These are phyloP conservation scores for Meiosimyza decipiens DNA, from an alignment of 2,888 invertebrate genomes.

Conservation along the genomic window DNA sequence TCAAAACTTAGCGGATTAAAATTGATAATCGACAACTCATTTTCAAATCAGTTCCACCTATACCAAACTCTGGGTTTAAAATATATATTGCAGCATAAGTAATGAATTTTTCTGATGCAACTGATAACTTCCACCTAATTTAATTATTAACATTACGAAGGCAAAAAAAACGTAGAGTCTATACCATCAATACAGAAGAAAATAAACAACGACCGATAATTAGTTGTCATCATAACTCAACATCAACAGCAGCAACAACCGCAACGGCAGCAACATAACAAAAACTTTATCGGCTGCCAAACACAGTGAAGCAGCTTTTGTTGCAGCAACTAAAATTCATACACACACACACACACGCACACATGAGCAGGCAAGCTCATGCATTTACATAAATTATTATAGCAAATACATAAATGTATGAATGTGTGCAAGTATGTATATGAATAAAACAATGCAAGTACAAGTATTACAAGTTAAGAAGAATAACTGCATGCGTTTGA, in stretches of 20 bases:
- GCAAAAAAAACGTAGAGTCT: background rate
- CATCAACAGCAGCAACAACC: slow-evolving; percentile 7
- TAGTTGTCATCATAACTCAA: slow-evolving; percentile 18
- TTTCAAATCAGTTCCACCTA: no score
- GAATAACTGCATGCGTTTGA: background rate
- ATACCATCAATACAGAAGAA: background rate
- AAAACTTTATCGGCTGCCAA: background rate
- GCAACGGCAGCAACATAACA: slow-evolving; percentile 5
- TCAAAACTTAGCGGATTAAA: no score
- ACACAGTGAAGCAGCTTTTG: background rate
- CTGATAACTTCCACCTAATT: no score
- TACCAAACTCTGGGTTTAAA: no score
- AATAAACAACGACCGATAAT: slow-evolving; percentile 10
- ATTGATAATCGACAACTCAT: no score
- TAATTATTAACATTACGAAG: background rate
- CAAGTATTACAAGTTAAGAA: background rate
- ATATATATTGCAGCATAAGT: no score
- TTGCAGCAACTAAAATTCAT: background rate
- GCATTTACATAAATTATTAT: slow-evolving; percentile 11
- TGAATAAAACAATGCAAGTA: background rate
- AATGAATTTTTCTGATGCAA: no score
- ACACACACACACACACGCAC: slow-evolving; percentile 17
- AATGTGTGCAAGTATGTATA: background rate
- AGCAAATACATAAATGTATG: background rate
- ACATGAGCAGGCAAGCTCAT: slow-evolving; percentile 8